phyloP scores from a whole-genome alignment of 1,140 invertebrate species.

The Aphelenchoides besseyi region DNA sequence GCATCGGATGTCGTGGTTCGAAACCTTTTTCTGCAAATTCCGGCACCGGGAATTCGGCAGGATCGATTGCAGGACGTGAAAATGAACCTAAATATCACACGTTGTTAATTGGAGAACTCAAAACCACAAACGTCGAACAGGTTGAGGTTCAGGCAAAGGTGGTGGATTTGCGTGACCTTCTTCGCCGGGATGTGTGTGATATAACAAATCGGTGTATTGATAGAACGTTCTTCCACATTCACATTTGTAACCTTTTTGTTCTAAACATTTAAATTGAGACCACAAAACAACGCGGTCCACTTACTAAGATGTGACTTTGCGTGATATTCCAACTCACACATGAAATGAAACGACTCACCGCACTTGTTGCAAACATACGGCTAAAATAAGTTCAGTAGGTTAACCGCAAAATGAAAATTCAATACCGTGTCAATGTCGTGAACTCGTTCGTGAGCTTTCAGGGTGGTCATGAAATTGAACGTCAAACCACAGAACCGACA shows the following conservation, averaged over 20 bases:
- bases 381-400: slow-evolving; percentile 33
- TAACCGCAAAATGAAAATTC: background rate
- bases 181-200: slow-evolving; percentile 60
- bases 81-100: background rate
- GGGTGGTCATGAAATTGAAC: slow-evolving; percentile 61
- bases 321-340: slow-evolving; percentile 61
- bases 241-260: slow-evolving; percentile 61
- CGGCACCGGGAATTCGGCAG: slow-evolving; percentile 50
- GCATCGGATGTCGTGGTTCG: slow-evolving; percentile 57
- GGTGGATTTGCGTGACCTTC: slow-evolving; percentile 23
- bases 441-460: slow-evolving; percentile 60
- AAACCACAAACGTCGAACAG: slow-evolving; percentile 3
- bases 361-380: slow-evolving; percentile 60
- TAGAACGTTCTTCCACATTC: slow-evolving; percentile 61
- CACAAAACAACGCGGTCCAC: slow-evolving; percentile 19
- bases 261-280: slow-evolving; percentile 41
- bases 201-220: slow-evolving; percentile 60
- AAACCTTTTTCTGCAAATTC: slow-evolving; percentile 55
- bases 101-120: background rate
- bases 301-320: slow-evolving; percentile 52
- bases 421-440: slow-evolving; percentile 55
- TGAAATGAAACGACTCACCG: slow-evolving; percentile 59
- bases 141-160: slow-evolving; percentile 18
- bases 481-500: slow-evolving; percentile 62
- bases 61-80: slow-evolving; percentile 37